Base-by-base conservation (phyloP, 2,888 invertebrate genomes). In the Hedychridium roseum region DNA sequence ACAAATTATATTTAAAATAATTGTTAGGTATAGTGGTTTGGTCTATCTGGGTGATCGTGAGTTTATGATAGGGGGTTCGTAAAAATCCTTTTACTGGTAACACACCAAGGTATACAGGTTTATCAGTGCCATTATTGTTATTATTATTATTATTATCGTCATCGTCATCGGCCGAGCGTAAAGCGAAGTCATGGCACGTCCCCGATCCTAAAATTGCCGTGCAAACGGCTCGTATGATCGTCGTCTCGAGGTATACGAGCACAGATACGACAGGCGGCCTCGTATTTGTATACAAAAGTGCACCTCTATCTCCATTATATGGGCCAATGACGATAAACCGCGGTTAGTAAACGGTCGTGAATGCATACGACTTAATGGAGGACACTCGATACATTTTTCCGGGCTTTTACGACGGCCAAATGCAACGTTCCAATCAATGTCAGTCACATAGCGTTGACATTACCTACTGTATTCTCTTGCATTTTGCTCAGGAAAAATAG, bases 111-210 rank as follows among this genome's bases (percentile, higher is more conserved):
- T n/a, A n/a, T n/a, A n/a, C 17, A 23, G 23, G 35, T 38, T 42
- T 48, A 53, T 34, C 34, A 16, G 35, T 37, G 27, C 20, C 35
- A 14, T 38, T 43, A 30, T 48, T 48, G 41, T 32, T 28, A 40
- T 26, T 34, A 34, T 34, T 34, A 17, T 17, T 9, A 12, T 5
- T 5, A 17, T 34, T 34, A 35, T 35, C 28, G 35, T 12, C 34
- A 18, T 26, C 18, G 45, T 35, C 32, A 39, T 32, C 18, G 31
- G 11, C 39, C 14, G 2, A n/a, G 39, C 32, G 44, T 45, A 45
- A 39, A 17, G 32, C 15, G 9, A 12, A 15, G 43, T 47, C 35
- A 43, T 23, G 46, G 14, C 3, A 20, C 14, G 18, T 20, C 37
- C 17, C 21, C n/a, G 16, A 23, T 21, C 21, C 18, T 12, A n/a